Evolutionary conservation across 2,888 invertebrate genomes (phyloP), one percentile per base, ranked within the genome.

Genomic region (Hyposoter didymator): DNA sequence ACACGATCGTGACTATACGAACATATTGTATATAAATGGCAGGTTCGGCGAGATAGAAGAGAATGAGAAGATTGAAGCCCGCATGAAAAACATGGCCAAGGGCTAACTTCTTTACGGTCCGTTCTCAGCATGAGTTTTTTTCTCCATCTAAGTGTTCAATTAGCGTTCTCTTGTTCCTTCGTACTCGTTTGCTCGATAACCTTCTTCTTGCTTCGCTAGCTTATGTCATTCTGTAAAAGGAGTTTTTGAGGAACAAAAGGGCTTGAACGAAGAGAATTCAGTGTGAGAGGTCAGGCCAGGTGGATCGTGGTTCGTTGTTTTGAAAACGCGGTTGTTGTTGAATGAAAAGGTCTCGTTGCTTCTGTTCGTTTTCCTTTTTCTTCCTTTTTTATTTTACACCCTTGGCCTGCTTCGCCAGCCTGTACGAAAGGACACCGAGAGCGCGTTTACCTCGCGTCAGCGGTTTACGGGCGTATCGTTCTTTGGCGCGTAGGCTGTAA

Each of bases 401-500:
- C 35, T 69, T 45, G 62, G 28, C 62, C 75, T 2, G 19, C 69
- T 73, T 66, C n/a, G 12, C 59, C 72, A 32, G 69, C 8, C 80
- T 39, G 47, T 28, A 10, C 28, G 14, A 28, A 28, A 59, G 28
- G 59, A 28, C 14, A 28, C 59, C 69, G 70, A 67, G 82, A 55
- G 45, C 78, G 72, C 82, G 86, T 80, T 79, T 75, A 79, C 84
- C 85, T 87, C 83, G 86, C 90, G 89, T 89, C 89, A 89, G 86
- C 84, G 82, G 69, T 87, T 88, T 89, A 89, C 87, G 80, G 87
- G 84, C 88, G 87, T 89, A 88, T 88, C 88, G 84, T 78, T 90
- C 89, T 84, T 87, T 88, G 86, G 88, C 86, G 85, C 86, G 78
- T 88, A 86, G 87, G 84, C 89, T 76, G 88, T 90, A 91, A 92